These are phyloP conservation scores for Caerostris darwini DNA, from an alignment of 1,140 invertebrate species.

Conservation along the genomic window DNA sequence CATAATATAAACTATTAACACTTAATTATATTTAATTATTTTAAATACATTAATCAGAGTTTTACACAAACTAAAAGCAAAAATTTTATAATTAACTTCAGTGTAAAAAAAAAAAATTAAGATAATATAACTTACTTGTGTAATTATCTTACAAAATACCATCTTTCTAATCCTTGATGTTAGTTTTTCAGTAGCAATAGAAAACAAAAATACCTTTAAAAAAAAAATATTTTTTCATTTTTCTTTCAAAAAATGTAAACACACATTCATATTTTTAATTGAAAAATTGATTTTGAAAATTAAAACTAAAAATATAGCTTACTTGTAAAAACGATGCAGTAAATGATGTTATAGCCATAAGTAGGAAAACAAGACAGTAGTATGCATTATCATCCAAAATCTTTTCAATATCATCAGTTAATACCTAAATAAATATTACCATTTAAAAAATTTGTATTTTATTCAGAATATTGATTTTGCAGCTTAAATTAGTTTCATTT, in stretches of 20 bases:
- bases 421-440: not conserved
- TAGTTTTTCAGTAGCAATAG: slow-evolving; percentile 87
- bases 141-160: slow-evolving; percentile 88
- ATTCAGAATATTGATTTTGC: not conserved
- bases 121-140: slow-evolving; percentile 78
- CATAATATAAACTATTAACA: no score
- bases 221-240: not conserved
- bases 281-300: no score
- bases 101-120: not conserved
- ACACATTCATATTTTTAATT: no score
- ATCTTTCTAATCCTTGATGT: slow-evolving; percentile 86
- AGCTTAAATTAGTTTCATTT: not conserved
- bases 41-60: no score
- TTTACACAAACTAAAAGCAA: no score
- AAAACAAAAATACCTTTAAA: slow-evolving; percentile 86
- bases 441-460: not conserved
- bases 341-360: slow-evolving; percentile 86
- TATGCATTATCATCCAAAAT: slow-evolving; percentile 4
- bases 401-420: not conserved
- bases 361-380: slow-evolving; percentile 84
- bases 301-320: not conserved
- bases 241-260: no score
- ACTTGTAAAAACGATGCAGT: slow-evolving; percentile 84
- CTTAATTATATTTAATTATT: no score
- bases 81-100: no score